Conservation (phyloP, 1,140 invertebrate genomes). For the Callitettix versicolor region DNA sequence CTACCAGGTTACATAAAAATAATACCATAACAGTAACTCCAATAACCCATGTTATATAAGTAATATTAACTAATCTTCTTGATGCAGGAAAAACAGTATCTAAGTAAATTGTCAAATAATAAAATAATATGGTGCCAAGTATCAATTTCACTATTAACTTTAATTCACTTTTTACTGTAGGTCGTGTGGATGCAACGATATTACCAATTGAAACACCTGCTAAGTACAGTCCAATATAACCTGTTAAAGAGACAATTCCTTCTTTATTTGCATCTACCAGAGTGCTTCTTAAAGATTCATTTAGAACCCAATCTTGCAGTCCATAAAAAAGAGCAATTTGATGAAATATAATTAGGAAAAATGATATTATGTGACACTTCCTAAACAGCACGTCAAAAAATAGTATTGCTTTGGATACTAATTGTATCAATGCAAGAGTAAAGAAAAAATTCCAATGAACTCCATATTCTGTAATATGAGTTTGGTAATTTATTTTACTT, state of each 20-base stretch:
- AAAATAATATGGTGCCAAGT: constrained; percentile 35
- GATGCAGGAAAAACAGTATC: constrained; percentile 42
- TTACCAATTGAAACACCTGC: constrained; percentile 56
- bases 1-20: constrained; percentile 19
- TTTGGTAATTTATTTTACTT: constrained; percentile 64
- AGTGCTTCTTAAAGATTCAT: constrained; percentile 40
- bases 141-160: constrained; percentile 31
- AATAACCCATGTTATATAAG: constrained; percentile 65
- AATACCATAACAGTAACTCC: constrained; percentile 35
- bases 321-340: constrained; percentile 53
- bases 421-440: constrained; percentile 73
- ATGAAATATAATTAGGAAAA: constrained; percentile 50
- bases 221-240: constrained; percentile 76
- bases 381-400: too few relatives aligned
- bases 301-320: constrained; percentile 61
- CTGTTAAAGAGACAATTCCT: constrained; percentile 71
- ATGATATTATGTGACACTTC: constrained; percentile 27
- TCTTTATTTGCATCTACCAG: constrained; percentile 79
- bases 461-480: constrained; percentile 85
- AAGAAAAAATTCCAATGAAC: constrained; percentile 97
- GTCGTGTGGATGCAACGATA: constrained; percentile 37
- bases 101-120: constrained; percentile 36
- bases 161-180: constrained; percentile 24
- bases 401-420: constrained; percentile 34
- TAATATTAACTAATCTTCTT: constrained; percentile 62